A percentile compares a stretch with the other conserved stretches of the same genome.
phyloP scores from a whole-genome alignment of 1,140 invertebrate species.

The Artemia franciscana region DNA sequence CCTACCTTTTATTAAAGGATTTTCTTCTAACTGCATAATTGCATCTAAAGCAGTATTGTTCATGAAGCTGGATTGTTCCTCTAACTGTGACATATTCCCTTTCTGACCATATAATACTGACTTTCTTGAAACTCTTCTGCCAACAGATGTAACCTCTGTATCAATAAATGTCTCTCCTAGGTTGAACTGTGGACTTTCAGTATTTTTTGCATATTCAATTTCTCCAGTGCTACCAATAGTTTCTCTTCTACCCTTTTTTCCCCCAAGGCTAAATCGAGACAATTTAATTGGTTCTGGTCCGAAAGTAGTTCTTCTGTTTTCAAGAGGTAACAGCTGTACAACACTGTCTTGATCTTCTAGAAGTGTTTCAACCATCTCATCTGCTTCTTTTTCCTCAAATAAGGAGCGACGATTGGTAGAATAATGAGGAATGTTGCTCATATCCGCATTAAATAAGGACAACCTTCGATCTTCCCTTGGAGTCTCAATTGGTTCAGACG shows the following conservation, averaged over 20 bases:
- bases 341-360: too few relatives aligned
- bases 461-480: not conserved
- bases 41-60: not conserved
- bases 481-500: not conserved
- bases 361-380: too few relatives aligned
- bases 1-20: not conserved
- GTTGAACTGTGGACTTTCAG: not conserved
- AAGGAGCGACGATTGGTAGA: too few relatives aligned
- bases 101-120: not conserved
- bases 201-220: not conserved
- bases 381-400: too few relatives aligned
- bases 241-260: not conserved
- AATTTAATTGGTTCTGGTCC: too few relatives aligned
- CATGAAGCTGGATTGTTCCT: not conserved
- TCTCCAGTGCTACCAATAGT: not conserved
- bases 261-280: not conserved
- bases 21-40: not conserved
- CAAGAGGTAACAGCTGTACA: not conserved
- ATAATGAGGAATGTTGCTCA: not conserved
- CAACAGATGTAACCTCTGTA: not conserved
- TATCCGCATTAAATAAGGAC: not conserved
- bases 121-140: not conserved
- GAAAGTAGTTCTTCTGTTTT: not conserved
- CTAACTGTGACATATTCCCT: not conserved
- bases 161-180: not conserved